Percentiles rank a stretch among this genome's conserved stretches.
phyloP scores from a whole-genome alignment of 35 echinoderm and acorn worm species.

The Lytechinus variegatus region DNA sequence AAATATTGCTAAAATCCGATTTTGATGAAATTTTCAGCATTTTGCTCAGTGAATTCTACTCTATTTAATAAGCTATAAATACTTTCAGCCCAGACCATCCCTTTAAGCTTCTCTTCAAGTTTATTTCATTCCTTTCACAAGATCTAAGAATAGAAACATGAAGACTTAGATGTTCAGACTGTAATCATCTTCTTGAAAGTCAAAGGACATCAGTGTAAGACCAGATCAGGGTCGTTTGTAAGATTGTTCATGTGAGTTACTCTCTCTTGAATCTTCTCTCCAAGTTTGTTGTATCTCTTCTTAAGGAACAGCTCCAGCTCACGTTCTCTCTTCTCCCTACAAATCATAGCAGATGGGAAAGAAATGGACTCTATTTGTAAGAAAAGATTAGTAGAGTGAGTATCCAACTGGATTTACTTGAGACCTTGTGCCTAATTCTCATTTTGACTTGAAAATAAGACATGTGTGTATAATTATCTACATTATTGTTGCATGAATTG shows the following conservation, averaged over 20 bases:
- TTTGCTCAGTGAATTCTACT: no score
- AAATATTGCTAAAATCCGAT: no score
- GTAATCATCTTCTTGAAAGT: background rate
- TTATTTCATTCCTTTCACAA: conserved; percentile 89
- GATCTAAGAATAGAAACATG: background rate
- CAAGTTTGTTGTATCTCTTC: conserved; percentile 92
- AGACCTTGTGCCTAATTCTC: background rate
- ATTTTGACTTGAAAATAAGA: no score
- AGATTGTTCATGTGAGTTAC: conserved; percentile 85
- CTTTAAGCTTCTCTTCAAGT: no score
- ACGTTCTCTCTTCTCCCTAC: conserved; percentile 85
- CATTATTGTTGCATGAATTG: no score
- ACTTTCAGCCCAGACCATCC: no score
- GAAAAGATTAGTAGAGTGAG: background rate
- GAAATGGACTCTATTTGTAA: background rate
- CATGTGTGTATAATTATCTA: no score
- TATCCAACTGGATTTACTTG: background rate
- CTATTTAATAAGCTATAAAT: no score
- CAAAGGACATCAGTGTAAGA: conserved; percentile 67
- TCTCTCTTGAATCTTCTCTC: conserved; percentile 77
- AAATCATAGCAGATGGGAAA: background rate
- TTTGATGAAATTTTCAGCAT: no score
- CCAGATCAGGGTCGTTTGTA: conserved; percentile 67
- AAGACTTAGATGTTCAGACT: background rate
- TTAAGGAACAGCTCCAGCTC: conserved; percentile 90